Evolutionary conservation across 2,113 vertebrate genomes (phyloP).

Genomic region (Sapayoa aenigma): DNA sequence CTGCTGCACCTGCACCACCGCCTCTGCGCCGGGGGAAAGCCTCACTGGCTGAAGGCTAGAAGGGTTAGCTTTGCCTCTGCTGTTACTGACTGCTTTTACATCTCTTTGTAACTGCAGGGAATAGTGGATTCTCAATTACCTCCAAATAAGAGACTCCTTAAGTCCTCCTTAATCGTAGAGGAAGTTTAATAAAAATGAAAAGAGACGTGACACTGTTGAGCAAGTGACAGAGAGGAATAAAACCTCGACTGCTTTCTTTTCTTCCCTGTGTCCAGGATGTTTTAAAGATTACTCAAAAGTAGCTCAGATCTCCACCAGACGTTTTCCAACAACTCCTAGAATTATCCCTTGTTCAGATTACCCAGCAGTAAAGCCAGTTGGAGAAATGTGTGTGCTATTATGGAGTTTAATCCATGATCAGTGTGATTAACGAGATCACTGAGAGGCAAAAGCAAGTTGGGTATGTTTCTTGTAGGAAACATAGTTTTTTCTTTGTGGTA

Average conservation of each 20-base stretch:
- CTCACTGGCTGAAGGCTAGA: neutral
- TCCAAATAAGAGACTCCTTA: neutral
- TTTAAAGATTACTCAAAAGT: neutral
- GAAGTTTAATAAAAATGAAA: neutral
- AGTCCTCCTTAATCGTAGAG: neutral
- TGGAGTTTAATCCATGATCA: neutral
- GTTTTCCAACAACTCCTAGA: neutral
- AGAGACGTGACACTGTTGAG: neutral
- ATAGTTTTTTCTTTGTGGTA: neutral
- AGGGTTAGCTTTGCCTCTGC: rapidly evolving
- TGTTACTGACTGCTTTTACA: neutral
- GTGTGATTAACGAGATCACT: neutral
- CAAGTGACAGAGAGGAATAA: neutral
- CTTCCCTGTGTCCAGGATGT: neutral
- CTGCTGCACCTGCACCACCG: neutral
- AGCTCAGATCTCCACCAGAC: neutral
- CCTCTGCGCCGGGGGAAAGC: neutral
- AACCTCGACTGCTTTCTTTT: neutral
- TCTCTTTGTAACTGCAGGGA: neutral
- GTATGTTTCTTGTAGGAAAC: neutral
- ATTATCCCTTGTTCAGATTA: neutral
- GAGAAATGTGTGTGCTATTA: neutral
- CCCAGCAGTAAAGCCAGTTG: neutral
- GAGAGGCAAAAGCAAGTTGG: neutral
- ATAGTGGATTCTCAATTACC: neutral